Evolutionary conservation across 2,113 vertebrate species (phyloP).

Genomic region (Rostratula benghalensis): DNA sequence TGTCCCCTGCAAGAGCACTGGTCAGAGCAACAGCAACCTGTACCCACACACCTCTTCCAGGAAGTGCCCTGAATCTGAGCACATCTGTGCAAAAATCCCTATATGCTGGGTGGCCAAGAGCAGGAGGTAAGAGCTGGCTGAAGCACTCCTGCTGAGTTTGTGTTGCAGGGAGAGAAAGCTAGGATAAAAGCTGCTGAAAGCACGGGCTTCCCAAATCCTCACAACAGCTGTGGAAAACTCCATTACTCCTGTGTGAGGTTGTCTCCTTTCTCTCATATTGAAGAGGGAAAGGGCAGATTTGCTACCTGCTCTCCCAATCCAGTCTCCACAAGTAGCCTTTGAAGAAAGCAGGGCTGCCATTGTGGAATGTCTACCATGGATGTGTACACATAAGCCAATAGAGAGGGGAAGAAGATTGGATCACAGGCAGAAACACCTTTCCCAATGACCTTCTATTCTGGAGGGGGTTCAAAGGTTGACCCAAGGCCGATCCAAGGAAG

Average conservation of each 20-base stretch:
- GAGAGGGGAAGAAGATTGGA: background rate
- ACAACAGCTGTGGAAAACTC: background rate
- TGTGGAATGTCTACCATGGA: background rate
- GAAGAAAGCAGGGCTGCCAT: background rate
- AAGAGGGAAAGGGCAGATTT: background rate
- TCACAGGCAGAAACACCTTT: background rate
- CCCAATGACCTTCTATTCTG: background rate
- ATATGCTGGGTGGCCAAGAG: background rate
- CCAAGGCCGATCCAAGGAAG: background rate
- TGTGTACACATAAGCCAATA: background rate
- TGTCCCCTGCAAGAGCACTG: background rate
- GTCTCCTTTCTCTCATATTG: background rate
- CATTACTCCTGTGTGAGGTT: background rate
- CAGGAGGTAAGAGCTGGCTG: background rate
- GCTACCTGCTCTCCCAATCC: background rate
- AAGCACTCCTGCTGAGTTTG: background rate
- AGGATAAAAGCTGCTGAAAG: background rate
- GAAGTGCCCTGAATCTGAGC: background rate
- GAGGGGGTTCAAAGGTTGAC: background rate
- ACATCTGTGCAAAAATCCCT: background rate
- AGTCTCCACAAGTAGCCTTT: background rate
- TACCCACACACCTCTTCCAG: background rate
- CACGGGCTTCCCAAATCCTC: background rate
- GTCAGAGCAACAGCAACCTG: background rate
- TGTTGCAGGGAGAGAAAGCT: background rate